Base-by-base conservation (phyloP, 35 echinoderm and acorn worm species). In the Heliocidaris erythrogramma region DNA sequence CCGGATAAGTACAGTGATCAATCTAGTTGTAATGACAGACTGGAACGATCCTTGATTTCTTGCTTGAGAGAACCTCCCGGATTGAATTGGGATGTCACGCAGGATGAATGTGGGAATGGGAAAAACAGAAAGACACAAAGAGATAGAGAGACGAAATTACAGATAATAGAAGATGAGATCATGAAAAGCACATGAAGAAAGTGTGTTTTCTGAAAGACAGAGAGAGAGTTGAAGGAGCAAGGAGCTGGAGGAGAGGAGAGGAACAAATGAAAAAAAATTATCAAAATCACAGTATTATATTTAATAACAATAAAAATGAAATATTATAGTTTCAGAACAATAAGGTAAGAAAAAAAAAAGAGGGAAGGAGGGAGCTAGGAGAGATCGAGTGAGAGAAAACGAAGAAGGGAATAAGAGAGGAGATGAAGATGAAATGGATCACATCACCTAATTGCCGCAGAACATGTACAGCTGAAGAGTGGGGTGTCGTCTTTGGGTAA, bases 1-100 rank as follows among this genome's bases (percentile, higher is more conserved):
- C 49, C 11, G 91, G 31, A 52, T 30, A 92, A 92, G 91, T 92
- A 92, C 48, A 24, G 50, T 18, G 91, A 49, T 92, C 91, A 92
- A 92, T 92, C 91, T 92, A 50, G 47, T 32, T 92, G 91, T 48
- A 92, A 30, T 50, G 91, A 92, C 47, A 92, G 91, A 92, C 50
- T 48, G 91, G 31, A 52, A 59, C 91, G 21, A 92, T 92, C 87
- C 87, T 48, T 48, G 87, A 89, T 48, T 42, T 48, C 87, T 78
- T 78, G 65, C 65, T 78, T 78, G 21, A n/a, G 65, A 78, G 65
- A 78, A 78, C 65, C 65, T 7, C 5, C 65, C 65, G n/a, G 65
- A 78, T 78, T 78, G 65, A 78, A 78, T 78, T 78, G 65, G 65
- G 65, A 78, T 78, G 65, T 78, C 65, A 78, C 8, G 18, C 4